Evolutionary conservation across 2,113 vertebrate species (phyloP), one percentile per base, ranked within the genome.

Genomic region (Harpagus bidentatus): DNA sequence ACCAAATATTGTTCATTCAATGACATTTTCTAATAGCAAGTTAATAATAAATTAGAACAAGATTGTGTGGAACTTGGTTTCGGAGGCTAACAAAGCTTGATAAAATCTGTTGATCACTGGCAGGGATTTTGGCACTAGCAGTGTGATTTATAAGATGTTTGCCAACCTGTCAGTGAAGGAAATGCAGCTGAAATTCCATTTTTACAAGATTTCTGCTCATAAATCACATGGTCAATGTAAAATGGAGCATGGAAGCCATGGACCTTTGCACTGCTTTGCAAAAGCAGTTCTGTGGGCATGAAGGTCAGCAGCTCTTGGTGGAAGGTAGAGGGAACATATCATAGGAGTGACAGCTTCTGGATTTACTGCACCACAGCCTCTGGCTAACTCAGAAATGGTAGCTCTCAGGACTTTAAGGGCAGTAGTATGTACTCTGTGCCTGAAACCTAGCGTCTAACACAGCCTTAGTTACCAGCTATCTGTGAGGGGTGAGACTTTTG

Each of bases 41-140:
- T 91, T 95, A 93, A 73, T 91, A 96, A 92, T 86, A 84, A 94
- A 95, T 92, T 83, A 91, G 90, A 96, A 82, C 53, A 88, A 66
- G 66, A 42, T 62, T 81, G 25, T 53, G n/a, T 93, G 66, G 52
- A 96, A 47, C 48, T 86, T 88, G 66, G 22, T 79, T 94, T 72
- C 63, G 67, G 72, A 92, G 34, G 26, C 34, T 72, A 29, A 73
- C 59, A 69, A 95, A 96, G 58, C 73, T 95, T 70, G 36, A 73
- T 65, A 56, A 70, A 80, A 81, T 95, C 48, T 48, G 3, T 86
- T 73, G 55, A 69, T 71, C 22, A 53, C 19, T 69, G 36, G 58
- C 50, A 87, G n/a, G 42, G 58, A 80, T 71, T 97, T 96, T 85
- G 61, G 62, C 47, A 25, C 55, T 80, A 66, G 56, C n/a, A 7